phyloP scores from a whole-genome alignment of 2,888 invertebrate species.

The Brachynemurus nebulosus region DNA sequence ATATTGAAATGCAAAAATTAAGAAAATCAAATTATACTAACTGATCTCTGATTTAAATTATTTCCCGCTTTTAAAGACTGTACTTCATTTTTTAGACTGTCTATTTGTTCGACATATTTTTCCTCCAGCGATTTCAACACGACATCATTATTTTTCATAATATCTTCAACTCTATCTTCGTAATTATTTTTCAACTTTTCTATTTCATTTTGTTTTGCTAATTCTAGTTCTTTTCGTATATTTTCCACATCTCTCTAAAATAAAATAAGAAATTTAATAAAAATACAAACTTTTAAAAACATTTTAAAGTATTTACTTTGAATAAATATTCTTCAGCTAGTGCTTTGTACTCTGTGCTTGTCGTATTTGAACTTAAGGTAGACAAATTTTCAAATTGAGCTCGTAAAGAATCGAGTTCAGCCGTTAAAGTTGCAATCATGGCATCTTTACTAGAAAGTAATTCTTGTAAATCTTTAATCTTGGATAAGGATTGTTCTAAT shows the following conservation, averaged over 20 bases:
- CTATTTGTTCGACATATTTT: conserved; percentile 35
- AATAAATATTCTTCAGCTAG: conserved; percentile 53
- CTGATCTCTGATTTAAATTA: too few species aligned
- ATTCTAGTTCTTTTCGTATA: conserved; percentile 25
- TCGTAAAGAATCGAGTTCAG: conserved; percentile 35
- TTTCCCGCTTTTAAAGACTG: conserved; percentile 21
- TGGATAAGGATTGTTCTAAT: conserved; percentile 12
- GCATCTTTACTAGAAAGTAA: conserved; percentile 33
- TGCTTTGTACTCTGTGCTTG: conserved; percentile 58
- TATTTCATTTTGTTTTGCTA: conserved; percentile 33
- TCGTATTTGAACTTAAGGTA: conserved; percentile 39
- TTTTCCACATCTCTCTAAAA: conserved; percentile 22
- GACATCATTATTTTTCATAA: conserved; percentile 33
- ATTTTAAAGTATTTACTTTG: conserved; percentile 38
- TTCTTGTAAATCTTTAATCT: conserved; percentile 33
- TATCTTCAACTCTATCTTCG: conserved; percentile 30
- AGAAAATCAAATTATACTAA: too few species aligned
- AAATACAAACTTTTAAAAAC: neutral
- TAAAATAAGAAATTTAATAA: neutral
- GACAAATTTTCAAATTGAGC: conserved; percentile 35
- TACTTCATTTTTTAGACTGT: conserved; percentile 38
- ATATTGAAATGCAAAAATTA: too few species aligned
- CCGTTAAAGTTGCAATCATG: conserved; percentile 33
- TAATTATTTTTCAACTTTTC: conserved; percentile 26
- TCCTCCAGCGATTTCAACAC: conserved; percentile 34